Evolutionary conservation across 1,140 invertebrate species (phyloP), one percentile per base, ranked within the genome.

Genomic region (Heliconius nattereri): DNA sequence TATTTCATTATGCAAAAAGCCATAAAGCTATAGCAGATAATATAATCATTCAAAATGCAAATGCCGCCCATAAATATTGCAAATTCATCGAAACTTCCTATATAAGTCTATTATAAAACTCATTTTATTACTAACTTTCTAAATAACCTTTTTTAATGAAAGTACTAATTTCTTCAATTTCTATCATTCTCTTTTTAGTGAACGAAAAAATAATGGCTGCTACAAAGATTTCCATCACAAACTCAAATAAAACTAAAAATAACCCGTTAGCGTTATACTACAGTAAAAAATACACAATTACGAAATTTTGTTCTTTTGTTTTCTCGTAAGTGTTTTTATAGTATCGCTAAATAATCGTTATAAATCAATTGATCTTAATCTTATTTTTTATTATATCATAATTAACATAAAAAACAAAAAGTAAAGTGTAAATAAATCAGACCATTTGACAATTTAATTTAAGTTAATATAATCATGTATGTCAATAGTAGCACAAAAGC

Each of bases 71-170:
- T 26, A 66, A 66, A 66, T 16, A 66, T 66, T n/a, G 23, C 3
- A 16, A 66, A 16, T 66, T 5, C 11, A 26, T 66, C 23, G 7
- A 60, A 26, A 26, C 9, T n/a, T 60, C 23, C 29, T 29, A 29
- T 29, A 60, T 60, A 60, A 60, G n/a, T 66, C 20, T 29, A 66
- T 66, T 66, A 66, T 66, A 66, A 66, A 66, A 26, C 26, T 13
- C 60, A 66, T 66, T 66, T 37, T 70, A 76, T 71, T 32, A 19
- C n/a, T 23, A 66, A 76, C 75, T 76, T 76, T 76, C 75, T 70
- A 76, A 45, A 60, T n/a, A 72, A 37, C 7, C n/a, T 70, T 76
- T 76, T 49, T 32, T 29, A 76, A 76, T 29, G 75, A 76, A 76
- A 71, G 60, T 40, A 19, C 54, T 66, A 70, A 70, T 40, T 76